Evolutionary conservation across 2,888 invertebrate genomes (phyloP).

Genomic region (Hyles lineata): DNA sequence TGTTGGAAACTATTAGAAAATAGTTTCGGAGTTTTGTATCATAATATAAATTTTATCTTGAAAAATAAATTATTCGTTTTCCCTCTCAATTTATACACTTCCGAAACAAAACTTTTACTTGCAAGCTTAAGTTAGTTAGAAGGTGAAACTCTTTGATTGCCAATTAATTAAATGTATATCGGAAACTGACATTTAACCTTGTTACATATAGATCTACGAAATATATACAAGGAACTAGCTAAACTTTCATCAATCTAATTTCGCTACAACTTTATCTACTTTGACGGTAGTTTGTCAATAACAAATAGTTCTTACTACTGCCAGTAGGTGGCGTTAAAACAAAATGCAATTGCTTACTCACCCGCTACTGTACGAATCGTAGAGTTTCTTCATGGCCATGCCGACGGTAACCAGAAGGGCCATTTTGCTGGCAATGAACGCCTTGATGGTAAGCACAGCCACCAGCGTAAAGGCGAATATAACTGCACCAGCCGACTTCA

Average conservation of each 20-base stretch:
- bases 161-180: background rate
- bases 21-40: too few species aligned
- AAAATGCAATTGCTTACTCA: constrained; percentile 49
- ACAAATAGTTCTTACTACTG: background rate
- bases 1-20: too few species aligned
- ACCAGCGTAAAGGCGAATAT: constrained; percentile 86
- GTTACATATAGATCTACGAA: background rate
- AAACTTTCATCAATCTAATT: constrained; percentile 1
- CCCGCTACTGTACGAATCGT: constrained; percentile 84
- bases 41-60: too few species aligned
- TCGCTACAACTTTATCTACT: background rate
- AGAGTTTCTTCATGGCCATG: constrained; percentile 85
- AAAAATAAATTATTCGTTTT: background rate
- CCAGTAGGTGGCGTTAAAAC: background rate
- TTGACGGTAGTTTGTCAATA: background rate
- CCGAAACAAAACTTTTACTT: too few species aligned
- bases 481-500: constrained; percentile 87
- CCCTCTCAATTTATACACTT: too few species aligned
- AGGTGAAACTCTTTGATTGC: background rate
- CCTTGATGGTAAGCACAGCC: constrained; percentile 87
- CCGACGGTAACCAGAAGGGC: constrained; percentile 87
- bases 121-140: background rate
- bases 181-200: background rate
- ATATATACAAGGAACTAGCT: background rate
- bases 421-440: constrained; percentile 88